A percentile compares a stretch with the other conserved stretches of the same genome.
These are phyloP conservation scores for Ciconia nigra DNA, from an alignment of 2,797 vertebrate genomes.

Conservation along the genomic window DNA sequence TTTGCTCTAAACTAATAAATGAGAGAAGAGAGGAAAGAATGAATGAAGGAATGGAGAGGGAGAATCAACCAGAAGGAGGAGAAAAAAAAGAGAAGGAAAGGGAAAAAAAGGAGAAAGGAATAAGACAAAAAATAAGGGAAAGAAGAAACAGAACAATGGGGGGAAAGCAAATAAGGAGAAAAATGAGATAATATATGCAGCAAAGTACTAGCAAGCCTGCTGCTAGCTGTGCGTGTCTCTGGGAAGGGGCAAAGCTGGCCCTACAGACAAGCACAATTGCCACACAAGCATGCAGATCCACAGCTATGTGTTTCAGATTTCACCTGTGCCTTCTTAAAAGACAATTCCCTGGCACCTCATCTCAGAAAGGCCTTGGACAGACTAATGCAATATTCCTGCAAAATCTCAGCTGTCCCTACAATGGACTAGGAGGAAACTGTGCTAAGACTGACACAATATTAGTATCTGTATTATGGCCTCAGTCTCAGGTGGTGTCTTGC, in stretches of 20 bases:
- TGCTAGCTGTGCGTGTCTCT: background rate
- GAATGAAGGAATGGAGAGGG: background rate
- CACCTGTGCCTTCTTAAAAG: background rate
- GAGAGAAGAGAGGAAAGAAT: background rate
- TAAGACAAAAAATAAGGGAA: background rate
- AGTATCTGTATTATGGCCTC: background rate
- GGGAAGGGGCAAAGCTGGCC: background rate
- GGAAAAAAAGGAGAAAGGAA: background rate
- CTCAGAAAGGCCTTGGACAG: background rate
- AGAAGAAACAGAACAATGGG: background rate
- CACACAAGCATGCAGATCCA: background rate
- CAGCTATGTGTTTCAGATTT: background rate
- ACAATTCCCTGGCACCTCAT: background rate
- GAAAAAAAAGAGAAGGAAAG: background rate
- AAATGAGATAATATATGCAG: background rate
- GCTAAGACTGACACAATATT: background rate
- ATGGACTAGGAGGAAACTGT: background rate
- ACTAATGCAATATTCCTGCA: background rate
- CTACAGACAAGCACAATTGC: background rate
- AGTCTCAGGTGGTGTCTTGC: background rate
- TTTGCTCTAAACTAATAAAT: slow-evolving; percentile 59
- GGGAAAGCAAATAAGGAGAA: background rate
- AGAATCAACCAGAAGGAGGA: background rate
- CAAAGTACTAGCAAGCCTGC: background rate
- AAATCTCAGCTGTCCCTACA: background rate